Conservation (phyloP, 2,888 invertebrate species). For the Hymenopus coronatus region DNA sequence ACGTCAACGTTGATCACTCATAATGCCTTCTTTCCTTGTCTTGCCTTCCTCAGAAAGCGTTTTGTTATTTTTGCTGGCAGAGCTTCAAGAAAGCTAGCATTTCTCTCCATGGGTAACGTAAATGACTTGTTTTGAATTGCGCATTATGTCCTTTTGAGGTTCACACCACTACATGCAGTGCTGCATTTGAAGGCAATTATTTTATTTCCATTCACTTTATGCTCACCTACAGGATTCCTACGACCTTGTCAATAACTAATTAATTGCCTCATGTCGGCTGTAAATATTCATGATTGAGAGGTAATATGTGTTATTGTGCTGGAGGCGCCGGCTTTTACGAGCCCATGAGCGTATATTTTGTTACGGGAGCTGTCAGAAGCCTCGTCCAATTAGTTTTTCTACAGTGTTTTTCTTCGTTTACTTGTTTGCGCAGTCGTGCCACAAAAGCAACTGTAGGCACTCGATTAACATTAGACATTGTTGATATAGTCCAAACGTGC, state of each 20-base stretch:
- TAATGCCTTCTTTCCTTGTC: background rate
- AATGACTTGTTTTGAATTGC: no score
- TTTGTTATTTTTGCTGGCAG: background rate
- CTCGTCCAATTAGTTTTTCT: background rate
- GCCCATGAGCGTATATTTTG: background rate
- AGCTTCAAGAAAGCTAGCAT: background rate
- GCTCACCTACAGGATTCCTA: background rate
- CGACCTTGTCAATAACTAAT: background rate
- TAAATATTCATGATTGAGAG: background rate
- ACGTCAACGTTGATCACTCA: background rate
- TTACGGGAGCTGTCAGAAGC: background rate
- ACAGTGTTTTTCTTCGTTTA: no score
- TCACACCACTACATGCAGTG: no score
- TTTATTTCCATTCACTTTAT: no score
- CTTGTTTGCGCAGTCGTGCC: no score
- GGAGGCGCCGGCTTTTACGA: background rate
- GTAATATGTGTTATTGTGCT: background rate
- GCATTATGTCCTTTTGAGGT: no score
- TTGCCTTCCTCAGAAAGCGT: background rate
- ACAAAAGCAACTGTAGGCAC: no score
- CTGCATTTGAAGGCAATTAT: no score
- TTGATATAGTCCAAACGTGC: no score
- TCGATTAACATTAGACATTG: no score
- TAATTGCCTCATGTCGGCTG: background rate
- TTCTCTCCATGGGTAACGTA: background rate